A percentile compares a stretch with the other conserved stretches of the same genome.
These are phyloP conservation scores for Aphidius colemani DNA, from an alignment of 2,888 invertebrate genomes.

Conservation along the genomic window DNA sequence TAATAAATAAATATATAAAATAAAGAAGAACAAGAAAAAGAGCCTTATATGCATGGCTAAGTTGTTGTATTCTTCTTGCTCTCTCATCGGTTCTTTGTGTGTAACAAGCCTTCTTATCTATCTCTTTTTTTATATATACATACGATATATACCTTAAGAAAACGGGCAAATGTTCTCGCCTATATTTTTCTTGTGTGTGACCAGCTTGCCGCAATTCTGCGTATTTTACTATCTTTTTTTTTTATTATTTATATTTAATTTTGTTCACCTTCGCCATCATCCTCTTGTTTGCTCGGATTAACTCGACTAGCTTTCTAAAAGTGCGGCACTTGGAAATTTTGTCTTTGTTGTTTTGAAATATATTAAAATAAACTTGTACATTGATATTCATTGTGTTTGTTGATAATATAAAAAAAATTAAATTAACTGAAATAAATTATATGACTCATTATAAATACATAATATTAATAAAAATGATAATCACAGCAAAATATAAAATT, in stretches of 20 bases:
- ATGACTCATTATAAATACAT: slow-evolving; percentile 1
- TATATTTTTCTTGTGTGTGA: slow-evolving; percentile 45
- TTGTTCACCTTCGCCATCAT: slow-evolving; percentile 35
- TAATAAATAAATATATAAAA: neutral
- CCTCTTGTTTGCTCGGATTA: slow-evolving; percentile 51
- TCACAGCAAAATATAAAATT: slow-evolving; percentile 4
- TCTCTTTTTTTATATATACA: slow-evolving; percentile 18
- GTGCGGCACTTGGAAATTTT: slow-evolving; percentile 30
- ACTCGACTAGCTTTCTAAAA: slow-evolving; percentile 42
- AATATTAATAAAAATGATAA: slow-evolving; percentile 11
- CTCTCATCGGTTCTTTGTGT: slow-evolving; percentile 27
- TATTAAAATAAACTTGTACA: slow-evolving; percentile 18
- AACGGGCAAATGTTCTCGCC: slow-evolving; percentile 16
- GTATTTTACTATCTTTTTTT: slow-evolving; percentile 43
- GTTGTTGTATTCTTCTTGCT: slow-evolving; percentile 13
- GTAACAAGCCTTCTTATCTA: slow-evolving; percentile 18
- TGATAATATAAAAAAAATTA: slow-evolving; percentile 5
- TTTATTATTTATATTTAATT: slow-evolving; percentile 16
- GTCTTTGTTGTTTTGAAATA: slow-evolving; percentile 26
- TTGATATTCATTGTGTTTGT: slow-evolving; percentile 13
- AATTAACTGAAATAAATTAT: slow-evolving; percentile 9
- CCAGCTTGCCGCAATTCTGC: slow-evolving; percentile 54
- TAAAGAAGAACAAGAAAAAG: neutral
- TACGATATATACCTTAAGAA: slow-evolving; percentile 10
- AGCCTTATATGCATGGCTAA: too few relatives aligned